Evolutionary conservation across 2,888 invertebrate species (phyloP).

Genomic region (Synergus japonicus): DNA sequence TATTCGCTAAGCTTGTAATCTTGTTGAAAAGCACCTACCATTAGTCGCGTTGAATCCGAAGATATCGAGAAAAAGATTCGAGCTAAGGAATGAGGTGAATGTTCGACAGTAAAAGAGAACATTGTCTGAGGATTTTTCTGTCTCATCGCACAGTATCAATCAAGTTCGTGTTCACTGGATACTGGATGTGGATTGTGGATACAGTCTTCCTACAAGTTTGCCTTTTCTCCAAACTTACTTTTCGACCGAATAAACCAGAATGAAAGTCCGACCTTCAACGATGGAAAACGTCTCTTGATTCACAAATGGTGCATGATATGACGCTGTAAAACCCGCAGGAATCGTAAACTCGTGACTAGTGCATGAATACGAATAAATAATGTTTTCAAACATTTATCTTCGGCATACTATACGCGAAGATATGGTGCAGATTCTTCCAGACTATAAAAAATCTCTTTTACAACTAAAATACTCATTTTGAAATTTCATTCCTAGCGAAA

Average conservation of each 20-base stretch:
- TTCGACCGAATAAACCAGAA: conserved; percentile 31
- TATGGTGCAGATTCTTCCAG: not conserved
- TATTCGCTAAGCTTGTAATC: not conserved
- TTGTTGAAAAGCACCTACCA: not conserved
- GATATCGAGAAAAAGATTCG: not conserved
- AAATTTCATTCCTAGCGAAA: no score
- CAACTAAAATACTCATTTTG: not conserved
- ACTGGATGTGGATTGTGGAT: not conserved
- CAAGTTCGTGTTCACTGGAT: conserved; percentile 10
- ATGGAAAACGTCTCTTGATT: conserved; percentile 17
- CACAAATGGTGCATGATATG: conserved; percentile 13
- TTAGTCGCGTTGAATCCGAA: not conserved
- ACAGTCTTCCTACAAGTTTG: not conserved
- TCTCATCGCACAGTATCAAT: conserved; percentile 30
- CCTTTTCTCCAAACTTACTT: conserved; percentile 17
- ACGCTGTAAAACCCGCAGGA: not conserved
- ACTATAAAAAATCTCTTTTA: not conserved
- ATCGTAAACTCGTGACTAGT: not conserved
- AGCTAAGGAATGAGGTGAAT: not conserved
- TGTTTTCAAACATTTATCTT: not conserved
- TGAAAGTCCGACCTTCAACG: not conserved
- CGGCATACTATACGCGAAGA: not conserved
- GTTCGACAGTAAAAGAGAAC: conserved; percentile 18
- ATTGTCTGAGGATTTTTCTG: conserved; percentile 39
- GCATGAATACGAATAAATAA: not conserved